Conservation (phyloP, 2,797 vertebrate species). For the Anniella stebbinsi region DNA sequence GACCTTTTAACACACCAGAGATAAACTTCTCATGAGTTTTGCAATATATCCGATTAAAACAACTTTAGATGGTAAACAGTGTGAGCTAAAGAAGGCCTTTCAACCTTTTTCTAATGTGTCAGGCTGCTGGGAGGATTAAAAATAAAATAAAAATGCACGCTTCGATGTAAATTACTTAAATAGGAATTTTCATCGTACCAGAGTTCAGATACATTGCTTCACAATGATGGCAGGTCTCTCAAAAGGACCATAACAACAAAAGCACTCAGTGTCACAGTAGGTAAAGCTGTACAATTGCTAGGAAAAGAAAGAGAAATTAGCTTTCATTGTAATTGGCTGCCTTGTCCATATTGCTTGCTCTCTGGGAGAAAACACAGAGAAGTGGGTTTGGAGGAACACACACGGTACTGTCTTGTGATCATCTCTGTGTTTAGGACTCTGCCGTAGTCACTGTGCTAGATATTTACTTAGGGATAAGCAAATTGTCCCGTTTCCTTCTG, state of each 20-base stretch:
- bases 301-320: not conserved
- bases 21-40: not conserved
- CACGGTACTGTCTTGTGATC: not conserved
- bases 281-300: not conserved
- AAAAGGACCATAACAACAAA: not conserved
- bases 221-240: conserved; percentile 4
- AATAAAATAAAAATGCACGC: not conserved
- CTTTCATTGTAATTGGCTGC: not conserved
- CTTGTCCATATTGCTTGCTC: not conserved
- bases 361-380: not conserved
- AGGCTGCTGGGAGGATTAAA: not conserved
- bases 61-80: not conserved
- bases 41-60: not conserved
- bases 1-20: not conserved
- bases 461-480: not conserved
- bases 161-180: not conserved
- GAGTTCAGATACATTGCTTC: not conserved
- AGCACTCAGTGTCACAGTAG: not conserved
- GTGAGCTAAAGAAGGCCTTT: not conserved
- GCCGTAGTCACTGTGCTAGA: not conserved
- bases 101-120: not conserved
- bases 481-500: not conserved
- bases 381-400: not conserved
- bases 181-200: conserved; percentile 14
- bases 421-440: not conserved